Percentiles rank a stretch among this genome's conserved stretches.
phyloP scores from a whole-genome alignment of 2,797 vertebrate genomes.

The Hapalemur alaotrensis region DNA sequence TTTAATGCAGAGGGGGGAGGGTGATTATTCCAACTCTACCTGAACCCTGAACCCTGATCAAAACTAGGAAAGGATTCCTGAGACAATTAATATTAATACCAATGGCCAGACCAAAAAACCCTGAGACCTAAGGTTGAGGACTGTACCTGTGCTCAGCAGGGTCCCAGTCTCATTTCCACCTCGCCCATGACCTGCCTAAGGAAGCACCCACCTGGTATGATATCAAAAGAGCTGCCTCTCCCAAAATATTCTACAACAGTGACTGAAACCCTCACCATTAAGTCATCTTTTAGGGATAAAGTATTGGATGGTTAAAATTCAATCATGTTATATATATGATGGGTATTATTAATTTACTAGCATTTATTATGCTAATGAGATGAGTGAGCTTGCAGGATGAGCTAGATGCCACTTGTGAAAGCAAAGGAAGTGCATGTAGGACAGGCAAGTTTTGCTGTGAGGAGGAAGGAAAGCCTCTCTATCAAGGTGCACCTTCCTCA shows the following conservation, averaged over 20 bases:
- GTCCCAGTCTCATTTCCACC: neutral
- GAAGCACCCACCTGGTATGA: neutral
- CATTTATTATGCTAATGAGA: neutral
- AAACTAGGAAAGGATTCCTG: neutral
- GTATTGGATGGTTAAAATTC: neutral
- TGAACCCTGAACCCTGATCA: neutral
- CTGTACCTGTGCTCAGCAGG: neutral
- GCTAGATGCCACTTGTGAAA: neutral
- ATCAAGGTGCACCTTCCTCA: neutral
- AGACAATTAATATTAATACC: conserved; percentile 5
- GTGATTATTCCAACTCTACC: neutral
- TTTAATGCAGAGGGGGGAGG: neutral
- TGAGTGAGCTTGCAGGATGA: neutral
- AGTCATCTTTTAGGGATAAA: neutral
- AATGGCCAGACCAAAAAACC: neutral
- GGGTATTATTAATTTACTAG: neutral
- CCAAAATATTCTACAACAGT: neutral
- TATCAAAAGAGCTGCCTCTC: neutral
- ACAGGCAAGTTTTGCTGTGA: neutral
- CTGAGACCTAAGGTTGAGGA: neutral
- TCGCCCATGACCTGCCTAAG: neutral
- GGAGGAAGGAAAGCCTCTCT: neutral
- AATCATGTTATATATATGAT: neutral
- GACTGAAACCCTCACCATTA: neutral
- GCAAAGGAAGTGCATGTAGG: neutral